Percentiles rank a stretch among this genome's conserved stretches.
Evolutionary conservation across 2,113 vertebrate species (phyloP).

Genomic region (Hyla sarda): DNA sequence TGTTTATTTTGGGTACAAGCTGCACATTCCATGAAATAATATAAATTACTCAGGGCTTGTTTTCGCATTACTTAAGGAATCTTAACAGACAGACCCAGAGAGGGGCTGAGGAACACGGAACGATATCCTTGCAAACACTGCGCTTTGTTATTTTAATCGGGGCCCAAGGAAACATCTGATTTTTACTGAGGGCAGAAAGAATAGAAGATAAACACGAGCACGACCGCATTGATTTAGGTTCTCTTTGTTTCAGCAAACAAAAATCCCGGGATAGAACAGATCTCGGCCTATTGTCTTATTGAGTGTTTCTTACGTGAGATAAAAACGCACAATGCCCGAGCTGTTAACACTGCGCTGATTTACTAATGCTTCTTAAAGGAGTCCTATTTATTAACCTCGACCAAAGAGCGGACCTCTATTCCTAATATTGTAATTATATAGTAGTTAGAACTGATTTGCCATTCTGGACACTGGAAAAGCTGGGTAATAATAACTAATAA

Average conservation of each 20-base stretch:
- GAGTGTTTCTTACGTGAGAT: constrained; percentile 8
- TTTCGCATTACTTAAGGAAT: constrained; percentile 70
- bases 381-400: not conserved
- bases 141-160: constrained; percentile 68
- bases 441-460: not conserved
- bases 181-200: constrained; percentile 68
- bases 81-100: constrained; percentile 65
- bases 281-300: constrained; percentile 8
- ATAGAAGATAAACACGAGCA: constrained; percentile 64
- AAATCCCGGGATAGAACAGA: constrained; percentile 16
- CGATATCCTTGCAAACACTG: constrained; percentile 69
- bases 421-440: not conserved
- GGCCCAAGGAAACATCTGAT: constrained; percentile 72
- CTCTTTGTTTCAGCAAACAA: constrained; percentile 32
- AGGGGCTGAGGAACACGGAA: constrained; percentile 66
- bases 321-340: not conserved
- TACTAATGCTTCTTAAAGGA: not conserved
- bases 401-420: not conserved
- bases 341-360: constrained; percentile 21
- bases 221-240: constrained; percentile 33
- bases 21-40: constrained; percentile 66
- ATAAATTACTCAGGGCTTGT: constrained; percentile 66
- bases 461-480: not conserved
- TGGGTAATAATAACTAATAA: not conserved
- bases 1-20: constrained; percentile 68